phyloP scores from a whole-genome alignment of 1,140 invertebrate genomes.

The Drosophila ficusphila region DNA sequence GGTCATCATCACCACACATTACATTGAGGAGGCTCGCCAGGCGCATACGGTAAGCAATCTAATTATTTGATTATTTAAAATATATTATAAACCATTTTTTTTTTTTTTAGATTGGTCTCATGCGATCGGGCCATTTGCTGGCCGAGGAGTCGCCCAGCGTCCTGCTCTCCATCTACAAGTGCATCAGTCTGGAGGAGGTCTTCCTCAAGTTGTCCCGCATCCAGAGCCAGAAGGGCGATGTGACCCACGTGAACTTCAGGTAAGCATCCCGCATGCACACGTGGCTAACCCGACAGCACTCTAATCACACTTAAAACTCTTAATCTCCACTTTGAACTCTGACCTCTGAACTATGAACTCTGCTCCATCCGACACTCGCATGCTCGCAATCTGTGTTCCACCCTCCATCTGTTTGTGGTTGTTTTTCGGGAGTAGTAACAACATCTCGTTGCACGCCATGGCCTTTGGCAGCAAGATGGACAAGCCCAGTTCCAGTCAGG shows the following conservation, averaged over 20 bases:
- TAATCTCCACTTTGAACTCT: constrained; percentile 36
- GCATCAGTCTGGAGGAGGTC: constrained; percentile 95
- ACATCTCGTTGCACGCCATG: constrained; percentile 91
- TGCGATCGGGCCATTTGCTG: constrained; percentile 95
- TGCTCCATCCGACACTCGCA: constrained; percentile 55
- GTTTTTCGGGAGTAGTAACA: constrained; percentile 86
- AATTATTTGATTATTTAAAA: constrained; percentile 11
- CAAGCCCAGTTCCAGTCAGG: constrained; percentile 92
- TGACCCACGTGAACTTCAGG: constrained; percentile 83
- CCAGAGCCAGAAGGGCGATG: constrained; percentile 85
- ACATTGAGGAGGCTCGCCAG: constrained; percentile 96
- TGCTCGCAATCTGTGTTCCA: constrained; percentile 71
- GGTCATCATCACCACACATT: constrained; percentile 97
- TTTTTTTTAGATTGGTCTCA: constrained; percentile 92
- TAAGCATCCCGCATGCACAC: constrained; percentile 53
- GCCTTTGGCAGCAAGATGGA: constrained; percentile 91
- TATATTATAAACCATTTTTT: background rate
- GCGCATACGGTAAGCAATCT: constrained; percentile 89
- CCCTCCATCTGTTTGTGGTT: constrained; percentile 50
- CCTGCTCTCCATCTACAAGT: constrained; percentile 92
- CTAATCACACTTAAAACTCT: constrained; percentile 19
- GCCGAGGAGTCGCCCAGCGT: constrained; percentile 96
- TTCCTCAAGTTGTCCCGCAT: constrained; percentile 94
- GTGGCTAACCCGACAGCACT: constrained; percentile 42
- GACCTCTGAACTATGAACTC: constrained; percentile 22